Base-by-base conservation (phyloP, 2,888 invertebrate species). In the Cosmia trapezina region DNA sequence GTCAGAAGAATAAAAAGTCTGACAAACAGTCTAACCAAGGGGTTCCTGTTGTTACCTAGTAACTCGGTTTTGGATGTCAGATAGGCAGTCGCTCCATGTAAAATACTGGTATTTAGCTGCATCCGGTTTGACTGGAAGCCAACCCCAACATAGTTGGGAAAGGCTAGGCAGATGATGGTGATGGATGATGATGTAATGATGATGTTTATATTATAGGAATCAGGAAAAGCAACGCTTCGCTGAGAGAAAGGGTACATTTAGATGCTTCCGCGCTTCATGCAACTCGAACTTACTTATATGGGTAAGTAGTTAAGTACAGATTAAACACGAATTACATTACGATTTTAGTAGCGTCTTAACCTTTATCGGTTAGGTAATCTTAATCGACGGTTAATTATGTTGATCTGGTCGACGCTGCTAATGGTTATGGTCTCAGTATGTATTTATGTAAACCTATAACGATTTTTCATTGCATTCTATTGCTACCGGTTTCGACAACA, bases 311-410 rank as follows among this genome's bases (percentile, higher is more conserved):
- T 60, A 73, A 61, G 49, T 65, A 45, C 37, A 51, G 12, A 65
- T 80, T 73, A 73, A 60, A 75, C 51, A 77, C 61, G 12, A 68
- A 68, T 77, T 64, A 65, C 28, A 59, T 76, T 70, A 72, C 65
- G 67, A 83, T 86, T 86, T 86, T 83, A 84, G 71, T 73, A 66
- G 37, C 66, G 37, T 59, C 70, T 71, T 70, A 78, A 60, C 72
- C 73, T 87, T 89, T 89, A 91, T 90, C 88, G 70, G 73, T 79
- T 73, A 28, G 28, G 28, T 28, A 74, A 89, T 89, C 85, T 89
- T 87, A 88, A 89, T 86, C 76, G 84, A 79, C 78, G 69, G 78
- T 84, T 89, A 89, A 89, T 90, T 88, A 88, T 85, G 78, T 80
- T 83, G 73, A 83, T 84, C 81, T 76, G 70, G 71, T 73, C 62